These are phyloP conservation scores for Tadarida brasiliensis DNA, from an alignment of 2,797 vertebrate species.

Conservation along the genomic window DNA sequence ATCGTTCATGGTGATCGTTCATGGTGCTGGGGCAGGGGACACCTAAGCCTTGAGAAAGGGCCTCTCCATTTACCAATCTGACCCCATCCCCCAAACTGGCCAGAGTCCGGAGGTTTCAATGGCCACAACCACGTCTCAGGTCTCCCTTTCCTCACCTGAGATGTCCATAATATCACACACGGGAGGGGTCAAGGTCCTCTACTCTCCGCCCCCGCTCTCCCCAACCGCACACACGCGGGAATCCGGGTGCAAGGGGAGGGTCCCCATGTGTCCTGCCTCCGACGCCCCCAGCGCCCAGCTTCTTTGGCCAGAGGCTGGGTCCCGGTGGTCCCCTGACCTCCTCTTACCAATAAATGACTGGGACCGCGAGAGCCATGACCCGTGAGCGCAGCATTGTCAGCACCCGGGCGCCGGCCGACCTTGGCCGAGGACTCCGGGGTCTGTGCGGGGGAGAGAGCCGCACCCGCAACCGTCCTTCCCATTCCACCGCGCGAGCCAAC, in stretches of 20 bases:
- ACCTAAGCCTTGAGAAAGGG: fast-evolving
- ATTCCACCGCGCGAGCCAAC: constrained; percentile 33
- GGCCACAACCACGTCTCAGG: neutral
- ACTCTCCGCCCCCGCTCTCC: neutral
- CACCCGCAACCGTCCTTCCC: fast-evolving
- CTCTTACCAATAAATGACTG: constrained; percentile 76
- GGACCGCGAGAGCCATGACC: constrained; percentile 44
- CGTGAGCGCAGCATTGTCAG: neutral
- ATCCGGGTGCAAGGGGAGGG: fast-evolving
- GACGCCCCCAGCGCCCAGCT: neutral
- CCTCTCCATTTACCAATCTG: neutral
- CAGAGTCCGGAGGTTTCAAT: fast-evolving
- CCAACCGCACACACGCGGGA: neutral
- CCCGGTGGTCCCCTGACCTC: fast-evolving
- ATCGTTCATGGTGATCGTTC: too few relatives aligned
- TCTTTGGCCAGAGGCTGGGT: fast-evolving
- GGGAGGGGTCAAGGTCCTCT: fast-evolving
- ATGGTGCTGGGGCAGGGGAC: neutral
- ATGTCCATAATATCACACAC: neutral
- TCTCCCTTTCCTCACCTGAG: neutral
- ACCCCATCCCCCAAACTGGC: neutral
- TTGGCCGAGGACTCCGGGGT: fast-evolving
- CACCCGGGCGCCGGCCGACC: fast-evolving
- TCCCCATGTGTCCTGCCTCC: neutral
- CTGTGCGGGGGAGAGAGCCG: fast-evolving